Percentiles rank a stretch among this genome's conserved stretches.
Evolutionary conservation across 2,888 invertebrate genomes (phyloP).

Genomic region (Oxytorus armatus): DNA sequence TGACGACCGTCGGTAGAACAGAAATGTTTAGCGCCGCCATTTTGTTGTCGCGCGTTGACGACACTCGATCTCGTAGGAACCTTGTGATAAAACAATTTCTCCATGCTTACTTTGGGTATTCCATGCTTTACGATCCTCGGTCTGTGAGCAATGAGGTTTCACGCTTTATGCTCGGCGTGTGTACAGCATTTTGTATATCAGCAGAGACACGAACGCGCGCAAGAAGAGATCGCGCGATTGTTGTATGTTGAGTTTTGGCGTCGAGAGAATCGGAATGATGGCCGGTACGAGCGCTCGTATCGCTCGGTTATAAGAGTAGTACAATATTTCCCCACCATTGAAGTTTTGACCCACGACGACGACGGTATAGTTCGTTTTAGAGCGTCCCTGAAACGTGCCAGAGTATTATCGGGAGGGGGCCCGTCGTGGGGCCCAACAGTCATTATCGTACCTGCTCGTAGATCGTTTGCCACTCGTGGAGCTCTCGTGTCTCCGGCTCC

Average conservation of each 20-base stretch:
- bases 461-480: constrained; percentile 45
- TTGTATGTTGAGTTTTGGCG: background rate
- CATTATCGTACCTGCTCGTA: constrained; percentile 65
- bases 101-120: too few relatives aligned
- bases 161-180: too few relatives aligned
- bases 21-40: background rate
- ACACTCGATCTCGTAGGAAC: background rate
- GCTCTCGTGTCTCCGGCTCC: constrained; percentile 53
- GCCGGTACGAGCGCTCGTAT: constrained; percentile 15
- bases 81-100: background rate
- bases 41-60: background rate
- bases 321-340: constrained; percentile 46
- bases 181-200: background rate
- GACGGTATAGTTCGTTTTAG: constrained; percentile 30
- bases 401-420: constrained; percentile 42
- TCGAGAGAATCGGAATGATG: background rate
- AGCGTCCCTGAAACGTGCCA: constrained; percentile 59
- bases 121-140: too few relatives aligned
- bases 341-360: constrained; percentile 30
- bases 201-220: constrained; percentile 8
- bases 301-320: background rate
- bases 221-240: background rate
- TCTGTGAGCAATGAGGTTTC: too few relatives aligned
- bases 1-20: background rate
- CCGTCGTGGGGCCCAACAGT: constrained; percentile 64